Evolutionary conservation across 2,797 vertebrate species (phyloP), one percentile per base, ranked within the genome.

Genomic region (Macrochelys suwanniensis): DNA sequence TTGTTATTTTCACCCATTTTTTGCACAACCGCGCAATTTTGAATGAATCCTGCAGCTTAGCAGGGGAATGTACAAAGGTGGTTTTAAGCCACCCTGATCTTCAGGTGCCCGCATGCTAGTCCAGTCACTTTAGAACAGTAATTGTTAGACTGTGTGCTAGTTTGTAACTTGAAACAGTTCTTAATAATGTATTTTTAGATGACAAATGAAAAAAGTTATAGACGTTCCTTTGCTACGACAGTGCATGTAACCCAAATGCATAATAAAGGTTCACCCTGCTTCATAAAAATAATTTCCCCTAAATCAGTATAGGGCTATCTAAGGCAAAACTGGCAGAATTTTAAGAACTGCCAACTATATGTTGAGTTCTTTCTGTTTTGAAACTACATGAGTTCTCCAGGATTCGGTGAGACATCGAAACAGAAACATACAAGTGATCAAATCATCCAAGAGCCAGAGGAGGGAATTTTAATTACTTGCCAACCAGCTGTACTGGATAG

Each of bases 61-160:
- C 33, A 79, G 49, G 31, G 0, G 0, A 93, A 49, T 8, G 77
- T 78, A 56, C 13, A 89, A 56, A 95, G 96, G 49, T 49, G 71
- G 89, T 53, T 87, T 96, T 65, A 78, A 94, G 89, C 87, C 95
- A 89, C 87, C 85, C 96, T 91, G 89, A 92, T 94, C 78, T 51
- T 84, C 92, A 84, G 50, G 76, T 94, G 93, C 87, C 84, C 95
- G 81, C 31, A 83, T 93, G 92, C 76, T 81, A 96, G 81, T 56
- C 84, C 89, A 80, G 11, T 80, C 85, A 84, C 89, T 81, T 88
- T 53, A 80, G 54, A 77, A n/a, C 2, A 94, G 42, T 15, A 94
- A 91, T 89, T 95, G 95, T 93, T 94, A 96, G 87, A 65, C 77
- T 88, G 71, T 80, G 92, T 84, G 95, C 84, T 71, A 95, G 87